Evolutionary conservation across 2,113 vertebrate genomes (phyloP), one percentile per base, ranked within the genome.

Genomic region (Hystrix cristata): DNA sequence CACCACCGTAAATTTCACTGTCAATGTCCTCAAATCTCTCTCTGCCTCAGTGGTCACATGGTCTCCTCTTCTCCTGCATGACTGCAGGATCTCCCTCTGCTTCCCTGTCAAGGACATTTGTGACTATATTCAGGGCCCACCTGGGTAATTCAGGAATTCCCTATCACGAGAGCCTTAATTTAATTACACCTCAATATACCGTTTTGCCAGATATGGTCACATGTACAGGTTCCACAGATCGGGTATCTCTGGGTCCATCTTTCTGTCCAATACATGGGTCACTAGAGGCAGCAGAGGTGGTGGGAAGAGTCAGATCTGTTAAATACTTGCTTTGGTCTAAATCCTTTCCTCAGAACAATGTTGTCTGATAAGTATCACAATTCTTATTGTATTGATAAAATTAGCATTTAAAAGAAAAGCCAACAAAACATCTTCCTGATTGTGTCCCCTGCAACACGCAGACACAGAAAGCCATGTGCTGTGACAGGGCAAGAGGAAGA

Each of bases 401-500:
- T 46, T 11, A 13, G 27, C 23, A 31, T 83, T 89, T 62, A 60
- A 81, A 82, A 88, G 46, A 48, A 53, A 55, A 53, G n/a, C 12
- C 38, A 88, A 23, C 29, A 23, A 62, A 72, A 74, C 23, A 13
- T 55, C 43, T 43, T 25, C 43, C 72, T 13, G 6, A 31, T 38
- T 60, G 29, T 51, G 51, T 82, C 65, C 55, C 34, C 43, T 59
- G 15, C 16, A 51, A 6, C 38, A 46, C 25, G 48, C 48, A 25
- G 79, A 11, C 14, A 6, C 38, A 12, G 81, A 64, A 62, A 79
- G 67, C 12, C 2, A 10, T 31, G 23, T 34, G 57, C 53, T 14
- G 6, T 5, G 59, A 46, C 43, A 0, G 2, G 31, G 25, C 18
- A 64, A 23, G 34, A 60, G 31, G 8, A 2, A 0, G 1, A 15